Evolutionary conservation across 1,140 invertebrate genomes (phyloP), one percentile per base, ranked within the genome.

Genomic region (Stenopsyche tienmushanensis): DNA sequence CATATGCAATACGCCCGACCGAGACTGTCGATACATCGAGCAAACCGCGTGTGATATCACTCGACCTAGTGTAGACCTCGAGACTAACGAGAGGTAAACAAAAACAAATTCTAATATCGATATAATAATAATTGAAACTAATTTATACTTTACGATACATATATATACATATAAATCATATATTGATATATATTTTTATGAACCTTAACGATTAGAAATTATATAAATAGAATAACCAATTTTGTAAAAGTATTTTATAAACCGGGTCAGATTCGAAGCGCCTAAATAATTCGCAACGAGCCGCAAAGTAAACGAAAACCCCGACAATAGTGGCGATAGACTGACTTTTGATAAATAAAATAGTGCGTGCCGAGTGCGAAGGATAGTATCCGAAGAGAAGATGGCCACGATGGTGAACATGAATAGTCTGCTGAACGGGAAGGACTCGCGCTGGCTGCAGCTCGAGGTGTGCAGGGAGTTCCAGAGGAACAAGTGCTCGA

Each of bases 401-500:
- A 91, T 92, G 91, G 91, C 91, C 80, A n/a, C n/a, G n/a, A 94
- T 96, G 91, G 93, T 96, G 77, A 96, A 95, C 86, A 94, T 97
- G 88, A 95, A 94, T 85, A 96, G 93, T 84, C 86, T 97, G 75
- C 85, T 96, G 69, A 96, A 97, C 83, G 94, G 94, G 73, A 99
- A 99, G 84, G 98, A 99, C 84, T 99, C 97, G 67, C 90, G 97
- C 75, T 99, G 98, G 98, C 87, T 99, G 68, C 97, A 99, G 78
- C 85, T 99, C 76, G 98, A 99, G 84, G 97, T 99, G 76, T 99
- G 98, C 85, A 89, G 97, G 64, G 97, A 99, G 83, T 99, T 96
- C 83, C 97, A 99, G 85, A 87, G 98, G 76, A 98, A 97, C 86
- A 99, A 99, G 86, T 99, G 98, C 83, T 94, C 96, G 71, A 88